phyloP scores from a whole-genome alignment of 1,140 invertebrate species.

The Bombus waltoni region DNA sequence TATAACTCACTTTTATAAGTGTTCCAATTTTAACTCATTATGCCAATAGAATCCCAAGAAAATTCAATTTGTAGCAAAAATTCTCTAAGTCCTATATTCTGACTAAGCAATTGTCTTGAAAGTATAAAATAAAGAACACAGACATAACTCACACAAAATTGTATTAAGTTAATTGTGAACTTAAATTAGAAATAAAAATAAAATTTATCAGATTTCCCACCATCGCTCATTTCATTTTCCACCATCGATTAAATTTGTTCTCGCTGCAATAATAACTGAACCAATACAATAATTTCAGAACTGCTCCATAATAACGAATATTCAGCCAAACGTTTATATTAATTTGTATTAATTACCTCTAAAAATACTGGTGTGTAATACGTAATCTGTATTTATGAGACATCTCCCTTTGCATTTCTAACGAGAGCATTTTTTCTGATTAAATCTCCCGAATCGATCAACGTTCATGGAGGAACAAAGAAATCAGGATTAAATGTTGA shows the following conservation, averaged over 20 bases:
- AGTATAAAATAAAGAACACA: too few relatives aligned
- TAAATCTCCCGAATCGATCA: not conserved
- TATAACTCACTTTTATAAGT: not conserved
- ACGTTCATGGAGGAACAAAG: not conserved
- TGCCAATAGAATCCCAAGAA: not conserved
- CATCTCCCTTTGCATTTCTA: not conserved
- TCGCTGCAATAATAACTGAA: not conserved
- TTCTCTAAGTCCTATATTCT: too few relatives aligned
- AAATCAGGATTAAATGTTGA: not conserved
- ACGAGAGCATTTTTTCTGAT: slow-evolving; percentile 4
- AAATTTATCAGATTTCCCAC: too few relatives aligned
- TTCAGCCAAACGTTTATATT: not conserved
- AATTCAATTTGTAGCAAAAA: not conserved
- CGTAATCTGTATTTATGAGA: slow-evolving; percentile 19
- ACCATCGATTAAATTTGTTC: not conserved
- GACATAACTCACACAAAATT: too few relatives aligned
- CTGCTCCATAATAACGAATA: not conserved
- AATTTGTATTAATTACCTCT: not conserved
- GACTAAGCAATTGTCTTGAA: too few relatives aligned
- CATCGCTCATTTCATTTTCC: not conserved
- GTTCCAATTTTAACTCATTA: not conserved
- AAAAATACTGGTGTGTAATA: not conserved
- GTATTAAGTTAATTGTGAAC: too few relatives aligned
- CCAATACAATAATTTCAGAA: not conserved
- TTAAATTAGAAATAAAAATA: too few relatives aligned